A percentile compares a stretch with the other conserved stretches of the same genome.
Evolutionary conservation across 2,888 invertebrate genomes (phyloP).

Genomic region (Aethes cnicana): DNA sequence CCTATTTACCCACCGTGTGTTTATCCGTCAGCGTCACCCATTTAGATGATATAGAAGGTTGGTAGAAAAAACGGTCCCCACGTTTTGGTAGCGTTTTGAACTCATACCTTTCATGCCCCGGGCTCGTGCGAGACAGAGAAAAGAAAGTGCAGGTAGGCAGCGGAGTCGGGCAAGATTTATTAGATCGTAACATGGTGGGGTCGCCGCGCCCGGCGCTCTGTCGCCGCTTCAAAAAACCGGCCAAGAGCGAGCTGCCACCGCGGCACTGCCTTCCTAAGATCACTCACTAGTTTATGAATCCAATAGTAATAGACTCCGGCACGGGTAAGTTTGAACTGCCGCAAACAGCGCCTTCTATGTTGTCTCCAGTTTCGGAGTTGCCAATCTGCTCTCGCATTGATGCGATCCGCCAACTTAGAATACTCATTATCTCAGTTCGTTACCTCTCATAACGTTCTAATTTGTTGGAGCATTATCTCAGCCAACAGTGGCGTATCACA

Average conservation of each 20-base stretch:
- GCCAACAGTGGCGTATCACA: background rate
- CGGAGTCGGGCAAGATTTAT: constrained; percentile 69
- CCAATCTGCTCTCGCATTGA: constrained; percentile 11
- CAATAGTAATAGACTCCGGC: constrained; percentile 3
- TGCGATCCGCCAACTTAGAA: background rate
- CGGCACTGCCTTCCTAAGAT: constrained; percentile 20
- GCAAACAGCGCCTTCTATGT: background rate
- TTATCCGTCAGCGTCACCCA: constrained; percentile 31
- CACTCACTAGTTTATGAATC: constrained; percentile 4
- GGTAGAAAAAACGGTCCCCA: constrained; percentile 50
- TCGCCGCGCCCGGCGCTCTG: constrained; percentile 58
- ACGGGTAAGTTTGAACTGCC: constrained; percentile 7
- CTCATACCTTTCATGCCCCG: constrained; percentile 51
- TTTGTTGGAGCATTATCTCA: background rate
- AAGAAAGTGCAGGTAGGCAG: constrained; percentile 76
- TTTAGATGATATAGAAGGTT: constrained; percentile 42
- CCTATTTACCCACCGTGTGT: constrained; percentile 23
- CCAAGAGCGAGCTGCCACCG: constrained; percentile 23
- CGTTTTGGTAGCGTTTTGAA: constrained; percentile 52
- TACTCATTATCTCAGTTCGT: constrained; percentile 8
- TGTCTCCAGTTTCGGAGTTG: constrained; percentile 10
- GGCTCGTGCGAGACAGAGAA: constrained; percentile 71
- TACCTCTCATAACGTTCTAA: background rate
- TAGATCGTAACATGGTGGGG: constrained; percentile 78
- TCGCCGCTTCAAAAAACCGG: constrained; percentile 51